Evolutionary conservation across 2,797 vertebrate species (phyloP).

Genomic region (Lepilemur septentrionalis): DNA sequence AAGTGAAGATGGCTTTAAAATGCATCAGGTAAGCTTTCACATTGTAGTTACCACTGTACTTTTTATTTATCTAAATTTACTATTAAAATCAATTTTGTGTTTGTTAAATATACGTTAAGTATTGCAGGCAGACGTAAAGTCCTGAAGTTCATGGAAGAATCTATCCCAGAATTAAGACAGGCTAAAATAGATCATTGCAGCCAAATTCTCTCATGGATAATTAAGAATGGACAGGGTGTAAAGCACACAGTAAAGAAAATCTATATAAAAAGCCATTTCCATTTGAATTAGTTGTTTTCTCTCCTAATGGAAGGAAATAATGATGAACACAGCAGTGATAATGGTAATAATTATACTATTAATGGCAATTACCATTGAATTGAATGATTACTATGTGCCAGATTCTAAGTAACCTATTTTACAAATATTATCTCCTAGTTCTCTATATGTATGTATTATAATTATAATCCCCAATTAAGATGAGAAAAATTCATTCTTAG

Average conservation of each 20-base stretch:
- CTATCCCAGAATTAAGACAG: constrained; percentile 20
- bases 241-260: constrained; percentile 36
- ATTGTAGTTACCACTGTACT: background rate
- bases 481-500: background rate
- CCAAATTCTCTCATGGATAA: constrained; percentile 21
- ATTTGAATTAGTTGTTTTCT: constrained; percentile 44
- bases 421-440: background rate
- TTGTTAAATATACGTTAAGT: background rate
- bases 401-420: background rate
- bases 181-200: constrained; percentile 6
- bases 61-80: background rate
- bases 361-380: background rate
- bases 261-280: constrained; percentile 3
- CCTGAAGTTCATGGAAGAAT: background rate
- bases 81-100: background rate
- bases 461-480: background rate
- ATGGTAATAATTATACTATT: constrained; percentile 21
- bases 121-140: background rate
- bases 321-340: background rate
- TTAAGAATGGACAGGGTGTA: constrained; percentile 18
- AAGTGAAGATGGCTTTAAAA: background rate
- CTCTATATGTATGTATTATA: background rate
- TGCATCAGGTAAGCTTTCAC: background rate
- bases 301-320: constrained; percentile 33
- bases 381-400: background rate